Conservation (phyloP, 2,888 invertebrate genomes). For the Bellardia pandia region DNA sequence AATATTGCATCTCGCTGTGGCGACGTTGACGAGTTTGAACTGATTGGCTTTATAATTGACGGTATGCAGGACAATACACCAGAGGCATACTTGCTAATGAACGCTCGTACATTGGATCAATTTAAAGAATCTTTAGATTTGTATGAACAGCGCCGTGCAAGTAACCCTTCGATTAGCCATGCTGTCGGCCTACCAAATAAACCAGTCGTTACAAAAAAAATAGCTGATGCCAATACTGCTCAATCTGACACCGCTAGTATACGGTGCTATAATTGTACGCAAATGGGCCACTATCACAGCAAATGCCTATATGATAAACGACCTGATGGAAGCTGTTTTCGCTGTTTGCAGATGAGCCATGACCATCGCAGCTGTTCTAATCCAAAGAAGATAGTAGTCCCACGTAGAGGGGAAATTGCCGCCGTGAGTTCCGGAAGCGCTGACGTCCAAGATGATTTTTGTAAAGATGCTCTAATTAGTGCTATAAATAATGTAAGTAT, state of each 20-base stretch:
- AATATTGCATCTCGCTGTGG: slow-evolving; percentile 57
- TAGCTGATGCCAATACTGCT: not conserved
- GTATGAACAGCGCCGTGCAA: slow-evolving; percentile 58
- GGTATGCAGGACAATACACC: slow-evolving; percentile 62
- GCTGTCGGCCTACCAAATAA: not conserved
- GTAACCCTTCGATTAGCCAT: not conserved
- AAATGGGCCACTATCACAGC: slow-evolving; percentile 46
- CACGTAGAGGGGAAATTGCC: not conserved
- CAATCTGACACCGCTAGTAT: not conserved
- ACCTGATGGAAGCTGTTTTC: slow-evolving; percentile 59
- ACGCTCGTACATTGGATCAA: slow-evolving; percentile 60
- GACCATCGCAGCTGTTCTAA: slow-evolving; percentile 62
- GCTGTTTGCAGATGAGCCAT: slow-evolving; percentile 54
- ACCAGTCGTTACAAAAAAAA: not conserved
- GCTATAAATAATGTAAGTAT: slow-evolving; percentile 60
- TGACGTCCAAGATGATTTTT: not conserved
- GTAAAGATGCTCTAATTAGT: slow-evolving; percentile 10
- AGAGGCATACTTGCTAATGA: slow-evolving; percentile 53
- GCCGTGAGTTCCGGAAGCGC: not conserved
- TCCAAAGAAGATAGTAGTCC: slow-evolving; percentile 43
- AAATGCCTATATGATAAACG: slow-evolving; percentile 57
- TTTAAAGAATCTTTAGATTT: slow-evolving; percentile 59
- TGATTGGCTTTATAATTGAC: slow-evolving; percentile 39
- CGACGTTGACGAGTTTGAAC: slow-evolving; percentile 40
- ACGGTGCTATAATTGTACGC: slow-evolving; percentile 48